A percentile compares a stretch with the other conserved stretches of the same genome.
These are phyloP conservation scores for Falco punctatus DNA, from an alignment of 2,113 vertebrate genomes.

Conservation along the genomic window DNA sequence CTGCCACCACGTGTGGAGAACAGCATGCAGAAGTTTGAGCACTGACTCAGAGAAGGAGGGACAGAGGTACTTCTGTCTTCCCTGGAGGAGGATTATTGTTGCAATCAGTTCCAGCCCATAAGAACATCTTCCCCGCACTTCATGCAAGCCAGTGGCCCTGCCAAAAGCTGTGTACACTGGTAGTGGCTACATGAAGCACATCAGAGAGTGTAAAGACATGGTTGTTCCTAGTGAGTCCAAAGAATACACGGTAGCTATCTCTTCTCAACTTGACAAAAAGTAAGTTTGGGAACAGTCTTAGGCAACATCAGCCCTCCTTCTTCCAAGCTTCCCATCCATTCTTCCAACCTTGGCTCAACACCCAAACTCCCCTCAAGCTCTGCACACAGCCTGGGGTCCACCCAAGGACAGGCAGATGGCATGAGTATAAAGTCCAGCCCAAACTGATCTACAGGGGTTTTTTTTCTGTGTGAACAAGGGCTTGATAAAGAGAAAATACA, in stretches of 20 bases:
- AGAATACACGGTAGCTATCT: neutral
- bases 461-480: neutral
- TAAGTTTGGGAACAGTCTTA: neutral
- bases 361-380: neutral
- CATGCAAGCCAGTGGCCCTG: neutral
- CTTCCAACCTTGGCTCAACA: neutral
- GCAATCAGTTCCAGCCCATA: neutral
- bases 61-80: neutral
- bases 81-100: neutral
- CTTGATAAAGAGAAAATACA: neutral
- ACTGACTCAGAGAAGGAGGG: neutral
- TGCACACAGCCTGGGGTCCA: neutral
- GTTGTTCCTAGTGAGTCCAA: neutral
- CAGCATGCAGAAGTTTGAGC: neutral
- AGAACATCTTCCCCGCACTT: neutral
- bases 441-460: neutral
- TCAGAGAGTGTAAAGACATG: neutral
- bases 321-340: neutral
- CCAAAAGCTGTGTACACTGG: neutral
- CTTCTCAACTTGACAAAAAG: neutral
- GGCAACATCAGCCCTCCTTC: neutral
- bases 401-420: neutral
- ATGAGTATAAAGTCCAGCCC: neutral
- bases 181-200: neutral
- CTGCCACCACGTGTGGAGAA: accelerated